Base-by-base conservation (phyloP, 2,888 invertebrate genomes). In the Parthenolecanium corni region DNA sequence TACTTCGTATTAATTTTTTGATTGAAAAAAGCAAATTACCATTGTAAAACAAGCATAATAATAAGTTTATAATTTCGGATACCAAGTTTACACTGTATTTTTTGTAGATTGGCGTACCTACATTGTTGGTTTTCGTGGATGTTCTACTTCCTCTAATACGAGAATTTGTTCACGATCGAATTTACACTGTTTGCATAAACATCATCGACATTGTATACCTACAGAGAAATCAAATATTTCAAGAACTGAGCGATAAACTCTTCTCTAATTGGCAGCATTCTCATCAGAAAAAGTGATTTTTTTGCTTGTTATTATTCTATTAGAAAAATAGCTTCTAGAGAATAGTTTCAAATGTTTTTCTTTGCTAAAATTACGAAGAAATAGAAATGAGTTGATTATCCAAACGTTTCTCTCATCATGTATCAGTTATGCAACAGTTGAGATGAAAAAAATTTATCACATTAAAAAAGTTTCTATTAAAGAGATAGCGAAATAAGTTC, bases 101-200 rank as follows among this genome's bases (percentile, higher is more conserved):
- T 2, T 58, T 58, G 6, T 21, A 61, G 61, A 61, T 61, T 16
- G 61, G 61, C 6, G 61, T 61, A 23, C 61, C 61, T 23, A 61
- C 61, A 12, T 21, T 61, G 18, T 23, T 61, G 24, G 61, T 61
- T 40, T 61, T 47, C 25, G 61, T 61, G 9, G 61, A 61, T n/a
- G 38, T 49, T 16, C 23, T 61, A 24, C 38, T 61, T 31, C 61
- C 61, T n/a, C 12, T 61, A 23, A 46, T 61, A 31, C 31, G 61
- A 23, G 61, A 61, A 14, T 21, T 38, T 11, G 49, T 61, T 47
- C 61, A 49, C 16, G 61, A 61, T 40, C 47, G 40, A 20, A 51
- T 61, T 11, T 61, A 61, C 21, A 61, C 61, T 6, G 61, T 61
- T 51, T 61, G 61, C 21, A 40, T 61, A 20, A 61, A 51, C 36